Evolutionary conservation across 2,888 invertebrate species (phyloP).

Genomic region (Agrilus mali): DNA sequence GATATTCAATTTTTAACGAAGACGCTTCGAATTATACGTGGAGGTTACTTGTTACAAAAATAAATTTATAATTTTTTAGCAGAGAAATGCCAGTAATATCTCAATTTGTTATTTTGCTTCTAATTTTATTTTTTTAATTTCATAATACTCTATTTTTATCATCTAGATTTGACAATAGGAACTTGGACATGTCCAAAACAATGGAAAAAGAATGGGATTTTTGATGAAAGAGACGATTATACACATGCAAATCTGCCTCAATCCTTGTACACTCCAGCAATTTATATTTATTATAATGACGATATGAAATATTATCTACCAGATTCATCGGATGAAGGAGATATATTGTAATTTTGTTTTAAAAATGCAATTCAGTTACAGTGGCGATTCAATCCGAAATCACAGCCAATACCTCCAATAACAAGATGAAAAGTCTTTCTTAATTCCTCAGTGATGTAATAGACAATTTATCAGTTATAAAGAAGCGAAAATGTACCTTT

Average conservation of each 20-base stretch:
- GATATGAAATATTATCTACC: slow-evolving; percentile 40
- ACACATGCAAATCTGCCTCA: slow-evolving; percentile 49
- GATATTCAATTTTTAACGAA: slow-evolving; percentile 56
- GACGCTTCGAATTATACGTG: slow-evolving; percentile 69
- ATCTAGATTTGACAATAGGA: slow-evolving; percentile 44
- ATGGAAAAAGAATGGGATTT: slow-evolving; percentile 56
- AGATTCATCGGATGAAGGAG: background rate
- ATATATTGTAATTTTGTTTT: too few species aligned
- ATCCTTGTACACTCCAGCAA: slow-evolving; percentile 51
- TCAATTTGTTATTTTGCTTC: too few species aligned
- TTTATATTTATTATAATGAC: slow-evolving; percentile 62
- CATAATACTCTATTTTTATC: slow-evolving; percentile 18
- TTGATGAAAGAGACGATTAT: slow-evolving; percentile 52
- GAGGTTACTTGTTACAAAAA: slow-evolving; percentile 29
- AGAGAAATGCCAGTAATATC: too few species aligned
- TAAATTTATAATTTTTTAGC: background rate
- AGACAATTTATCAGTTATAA: too few species aligned
- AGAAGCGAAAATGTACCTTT: too few species aligned
- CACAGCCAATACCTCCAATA: too few species aligned
- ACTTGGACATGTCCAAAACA: slow-evolving; percentile 44
- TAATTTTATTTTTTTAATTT: background rate
- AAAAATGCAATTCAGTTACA: too few species aligned
- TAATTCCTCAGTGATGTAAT: too few species aligned
- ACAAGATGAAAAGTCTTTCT: too few species aligned
- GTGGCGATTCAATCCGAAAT: too few species aligned